Evolutionary conservation across 2,888 invertebrate species (phyloP), one percentile per base, ranked within the genome.

Genomic region (Lacanobia wlatinum): DNA sequence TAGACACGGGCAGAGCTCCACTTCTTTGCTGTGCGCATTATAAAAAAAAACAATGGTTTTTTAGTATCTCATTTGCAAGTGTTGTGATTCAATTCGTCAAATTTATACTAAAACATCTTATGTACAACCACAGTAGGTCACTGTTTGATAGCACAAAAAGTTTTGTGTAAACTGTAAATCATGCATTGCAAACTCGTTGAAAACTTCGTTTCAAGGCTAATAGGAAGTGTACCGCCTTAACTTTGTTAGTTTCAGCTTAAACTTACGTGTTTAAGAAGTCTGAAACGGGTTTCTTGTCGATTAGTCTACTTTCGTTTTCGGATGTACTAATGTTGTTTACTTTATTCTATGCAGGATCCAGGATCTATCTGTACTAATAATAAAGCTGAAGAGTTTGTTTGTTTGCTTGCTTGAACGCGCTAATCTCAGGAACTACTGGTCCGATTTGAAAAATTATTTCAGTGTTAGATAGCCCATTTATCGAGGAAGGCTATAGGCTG

Each of bases 191-290:
- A 78, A 75, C 65, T 77, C 55, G 60, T 62, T 56, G 56, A 56
- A 63, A 78, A 75, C 69, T 84, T 85, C n/a, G 63, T 66, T 79
- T 82, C 84, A 76, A 86, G 73, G 82, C 50, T 73, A 86, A 83
- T 78, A 63, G 53, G 48, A 82, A 84, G 75, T 76, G 82, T 62
- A 60, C 70, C 12, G 77, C 73, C 70, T 66, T 55, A 72, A 72
- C 67, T 80, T 73, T 46, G 73, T 76, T 28, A 76, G 70, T 80
- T 80, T 69, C 66, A 82, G 56, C 58, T 73, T 28, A 61, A 70
- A 73, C 69, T 61, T 70, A 61, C 65, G 52, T 63, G 48, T 67
- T 59, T 80, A 61, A 61, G 46, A 60, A 67, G 70, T 72, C 67
- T 58, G n/a, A 46, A 69, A 46, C 63, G 16, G 62, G 14, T 70